These are phyloP conservation scores for Rhodeus uyekii DNA, from an alignment of 2,797 vertebrate genomes.

Conservation along the genomic window DNA sequence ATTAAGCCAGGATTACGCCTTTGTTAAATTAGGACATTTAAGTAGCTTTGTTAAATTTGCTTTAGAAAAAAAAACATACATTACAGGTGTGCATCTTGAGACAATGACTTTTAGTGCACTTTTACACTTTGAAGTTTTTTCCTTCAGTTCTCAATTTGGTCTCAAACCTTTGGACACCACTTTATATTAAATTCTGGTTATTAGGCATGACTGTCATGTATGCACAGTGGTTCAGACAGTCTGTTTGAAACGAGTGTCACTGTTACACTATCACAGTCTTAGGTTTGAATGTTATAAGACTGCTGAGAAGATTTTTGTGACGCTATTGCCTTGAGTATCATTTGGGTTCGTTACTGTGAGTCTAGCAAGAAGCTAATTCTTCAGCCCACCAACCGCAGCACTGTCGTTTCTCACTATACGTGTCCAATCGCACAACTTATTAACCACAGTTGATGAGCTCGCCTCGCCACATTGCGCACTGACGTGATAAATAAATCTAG, in stretches of 20 bases:
- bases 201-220: neutral
- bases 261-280: neutral
- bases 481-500: neutral
- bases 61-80: too few relatives aligned
- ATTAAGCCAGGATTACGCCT: too few relatives aligned
- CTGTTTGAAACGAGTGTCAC: neutral
- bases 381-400: neutral
- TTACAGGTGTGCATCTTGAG: too few relatives aligned
- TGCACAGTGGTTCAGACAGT: neutral
- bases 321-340: neutral
- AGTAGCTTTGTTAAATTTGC: too few relatives aligned
- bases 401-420: neutral
- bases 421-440: neutral
- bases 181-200: neutral
- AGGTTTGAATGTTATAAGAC: neutral
- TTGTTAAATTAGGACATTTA: too few relatives aligned
- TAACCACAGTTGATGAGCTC: neutral
- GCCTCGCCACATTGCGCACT: neutral
- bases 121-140: neutral
- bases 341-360: neutral
- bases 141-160: neutral
- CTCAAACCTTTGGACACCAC: neutral
- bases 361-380: neutral
- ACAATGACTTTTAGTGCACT: neutral
- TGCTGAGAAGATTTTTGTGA: neutral